Base-by-base conservation (phyloP, 2,888 invertebrate species). In the Neoscelio sp. region DNA sequence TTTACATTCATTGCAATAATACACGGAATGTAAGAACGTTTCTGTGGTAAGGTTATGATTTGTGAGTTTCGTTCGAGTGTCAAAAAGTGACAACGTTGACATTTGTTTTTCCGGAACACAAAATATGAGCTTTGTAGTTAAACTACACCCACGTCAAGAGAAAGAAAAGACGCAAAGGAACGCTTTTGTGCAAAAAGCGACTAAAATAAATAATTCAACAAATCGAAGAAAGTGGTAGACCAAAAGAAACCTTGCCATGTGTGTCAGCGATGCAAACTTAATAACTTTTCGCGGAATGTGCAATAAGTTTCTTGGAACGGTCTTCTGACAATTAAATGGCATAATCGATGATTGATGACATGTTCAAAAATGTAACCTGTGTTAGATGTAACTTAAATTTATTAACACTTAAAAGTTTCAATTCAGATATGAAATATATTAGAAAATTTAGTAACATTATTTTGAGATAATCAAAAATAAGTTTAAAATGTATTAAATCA, bases 131-230 rank as follows among this genome's bases (percentile, higher is more conserved):
- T 26, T 26, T 26, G 26, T 7, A 26, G 26, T n/a, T n/a, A n/a
- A n/a, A n/a, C n/a, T 23, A 23, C 23, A 23, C 23, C 23, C 23
- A 23, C 23, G 23, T 6, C 23, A 23, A 23, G 23, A 23, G 6
- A 23, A 38, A 38, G 5, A 13, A 38, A 44, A 18, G 44, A 44
- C 13, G 5, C 23, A 2, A 38, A 38, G 5, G 23, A 26, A 56
- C 4, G 28, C 42, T 42, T 30, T 42, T 42, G 42, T 28, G 15
- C 18, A 12, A 13, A 35, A 35, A 12, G 35, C 35, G 56, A 46
- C n/a, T 54, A 5, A 67, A 56, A 68, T 68, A 56, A 68, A 68
- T 68, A 68, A 56, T 68, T 68, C 67, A 56, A 10, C 56, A 28
- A 56, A 56, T 67, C 46, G 33, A 67, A 67, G 54, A 67, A 67